Conservation (phyloP, 37 sponge, comb jelly and placozoan genomes). For the Ianthella basta region DNA sequence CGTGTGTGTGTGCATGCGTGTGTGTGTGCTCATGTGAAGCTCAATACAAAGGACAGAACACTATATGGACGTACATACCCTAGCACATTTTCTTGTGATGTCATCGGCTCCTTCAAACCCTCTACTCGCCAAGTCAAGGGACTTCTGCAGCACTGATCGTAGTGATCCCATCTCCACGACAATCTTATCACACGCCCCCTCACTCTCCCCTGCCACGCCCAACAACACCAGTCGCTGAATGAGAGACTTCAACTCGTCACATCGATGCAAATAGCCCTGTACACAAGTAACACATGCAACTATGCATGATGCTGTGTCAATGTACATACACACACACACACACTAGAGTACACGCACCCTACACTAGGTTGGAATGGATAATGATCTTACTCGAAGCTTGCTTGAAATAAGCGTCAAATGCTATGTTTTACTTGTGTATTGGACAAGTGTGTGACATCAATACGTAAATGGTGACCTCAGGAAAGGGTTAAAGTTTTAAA, state of each 20-base stretch:
- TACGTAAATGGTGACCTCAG: too few relatives aligned
- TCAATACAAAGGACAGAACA: not conserved
- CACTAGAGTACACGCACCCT: too few relatives aligned
- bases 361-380: too few relatives aligned
- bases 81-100: not conserved
- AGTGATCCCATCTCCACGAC: not conserved
- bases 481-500: too few relatives aligned
- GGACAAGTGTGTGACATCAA: too few relatives aligned
- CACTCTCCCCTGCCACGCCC: constrained; percentile 26
- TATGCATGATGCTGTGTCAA: too few relatives aligned
- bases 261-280: not conserved
- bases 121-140: not conserved
- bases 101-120: constrained; percentile 23
- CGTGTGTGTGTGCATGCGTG: not conserved
- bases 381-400: too few relatives aligned
- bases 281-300: too few relatives aligned
- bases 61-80: constrained; percentile 3
- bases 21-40: not conserved
- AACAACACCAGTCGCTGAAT: constrained; percentile 3
- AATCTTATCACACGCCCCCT: constrained; percentile 7
- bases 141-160: not conserved
- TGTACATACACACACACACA: too few relatives aligned
- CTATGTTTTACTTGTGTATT: too few relatives aligned
- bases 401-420: too few relatives aligned
- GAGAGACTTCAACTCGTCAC: constrained; percentile 21